Evolutionary conservation across 2,113 vertebrate species (phyloP), one percentile per base, ranked within the genome.

Genomic region (Aphyosemion australe): DNA sequence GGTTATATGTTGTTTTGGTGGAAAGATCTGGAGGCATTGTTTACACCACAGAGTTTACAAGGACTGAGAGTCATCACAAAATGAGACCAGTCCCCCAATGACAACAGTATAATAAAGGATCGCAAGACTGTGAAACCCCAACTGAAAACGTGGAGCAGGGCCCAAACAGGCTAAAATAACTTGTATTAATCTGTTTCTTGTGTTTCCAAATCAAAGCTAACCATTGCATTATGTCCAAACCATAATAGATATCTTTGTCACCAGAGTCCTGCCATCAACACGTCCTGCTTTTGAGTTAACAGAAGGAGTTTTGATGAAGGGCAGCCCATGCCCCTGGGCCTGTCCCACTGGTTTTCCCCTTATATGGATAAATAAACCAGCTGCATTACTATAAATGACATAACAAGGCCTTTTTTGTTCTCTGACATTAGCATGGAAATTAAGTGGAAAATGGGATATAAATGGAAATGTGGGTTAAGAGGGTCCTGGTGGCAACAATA

Each of bases 361-460:
- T 39, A 46, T 57, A 53, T 56, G 56, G 68, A 73, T 52, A 61
- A 74, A 78, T 67, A 83, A 86, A 84, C 82, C 88, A 91, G 90
- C 84, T 84, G 82, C 81, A 85, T 85, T 79, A 81, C 78, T 88
- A 87, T 84, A 88, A 88, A 78, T 82, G 83, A 80, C 84, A 84
- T 87, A 72, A 88, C 84, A 89, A 77, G 74, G 78, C 66, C 76
- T 87, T 84, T 69, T 81, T 71, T 66, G 58, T 72, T 20, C 64
- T 65, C 68, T 58, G 47, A 81, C 89, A 91, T 89, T 90, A 90
- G 86, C 84, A 89, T 90, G 87, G 86, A 85, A 90, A 89, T 89
- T 68, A 88, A 76, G 75, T 78, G 83, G 86, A 87, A 91, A 89
- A 88, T 65, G 62, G 86, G 79, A 79, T 88, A 87, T 89, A 88